Percentiles rank a stretch among this genome's conserved stretches.
These are phyloP conservation scores for Drosophila teissieri DNA, from an alignment of 1,140 invertebrate species.

Conservation along the genomic window DNA sequence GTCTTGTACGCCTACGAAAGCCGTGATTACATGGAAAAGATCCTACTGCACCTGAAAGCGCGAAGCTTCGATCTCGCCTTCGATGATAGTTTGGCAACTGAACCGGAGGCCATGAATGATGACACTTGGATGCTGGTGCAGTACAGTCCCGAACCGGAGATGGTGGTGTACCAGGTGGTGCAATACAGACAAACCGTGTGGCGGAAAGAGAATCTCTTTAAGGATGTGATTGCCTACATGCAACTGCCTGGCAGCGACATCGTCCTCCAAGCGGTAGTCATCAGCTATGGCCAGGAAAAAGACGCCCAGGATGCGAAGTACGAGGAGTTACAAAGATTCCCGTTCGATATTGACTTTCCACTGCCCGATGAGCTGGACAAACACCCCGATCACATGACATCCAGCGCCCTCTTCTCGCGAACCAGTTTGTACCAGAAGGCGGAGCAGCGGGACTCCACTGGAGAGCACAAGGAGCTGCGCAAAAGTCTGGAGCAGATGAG, in stretches of 20 bases:
- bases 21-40: constrained; percentile 65
- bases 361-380: constrained; percentile 30
- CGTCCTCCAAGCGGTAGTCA: constrained; percentile 63
- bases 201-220: constrained; percentile 61
- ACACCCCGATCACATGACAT: constrained; percentile 17
- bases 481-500: constrained; percentile 45
- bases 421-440: constrained; percentile 53
- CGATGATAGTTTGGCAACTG: constrained; percentile 42
- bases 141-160: constrained; percentile 67
- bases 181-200: constrained; percentile 57
- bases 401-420: constrained; percentile 49
- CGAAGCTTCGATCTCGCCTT: constrained; percentile 64
- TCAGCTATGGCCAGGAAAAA: constrained; percentile 48
- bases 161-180: constrained; percentile 63
- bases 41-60: constrained; percentile 60
- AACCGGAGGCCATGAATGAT: constrained; percentile 35
- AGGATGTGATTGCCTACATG: constrained; percentile 70
- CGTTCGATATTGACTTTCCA: constrained; percentile 53
- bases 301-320: constrained; percentile 33
- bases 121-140: constrained; percentile 69
- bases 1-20: constrained; percentile 59
- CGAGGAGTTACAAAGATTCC: constrained; percentile 43
- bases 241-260: constrained; percentile 45
- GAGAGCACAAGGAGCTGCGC: constrained; percentile 57
- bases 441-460: constrained; percentile 56